Conservation (phyloP, 2,888 invertebrate species). For the Eubasilissa splendida region DNA sequence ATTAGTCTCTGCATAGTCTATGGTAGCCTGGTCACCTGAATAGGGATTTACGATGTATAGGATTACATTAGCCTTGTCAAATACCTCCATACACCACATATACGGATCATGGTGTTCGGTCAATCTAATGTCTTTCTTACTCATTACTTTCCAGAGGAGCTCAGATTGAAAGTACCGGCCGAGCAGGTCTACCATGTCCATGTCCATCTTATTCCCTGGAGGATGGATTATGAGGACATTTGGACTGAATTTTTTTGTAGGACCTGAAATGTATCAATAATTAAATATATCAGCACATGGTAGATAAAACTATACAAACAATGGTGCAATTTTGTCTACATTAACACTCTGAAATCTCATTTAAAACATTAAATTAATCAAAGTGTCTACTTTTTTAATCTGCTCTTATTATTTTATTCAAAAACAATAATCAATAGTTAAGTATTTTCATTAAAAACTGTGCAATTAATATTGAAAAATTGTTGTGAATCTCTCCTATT, state of each 20-base stretch:
- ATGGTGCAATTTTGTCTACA: no score
- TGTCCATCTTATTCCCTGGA: constrained; percentile 42
- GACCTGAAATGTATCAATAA: constrained; percentile 42
- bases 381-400: no score
- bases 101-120: constrained; percentile 54
- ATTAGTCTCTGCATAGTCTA: constrained; percentile 37
- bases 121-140: constrained; percentile 49
- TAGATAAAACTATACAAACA: no score
- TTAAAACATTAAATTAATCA: no score
- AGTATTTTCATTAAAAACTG: no score
- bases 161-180: constrained; percentile 47
- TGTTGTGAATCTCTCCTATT: no score
- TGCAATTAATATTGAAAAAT: no score
- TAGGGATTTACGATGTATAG: constrained; percentile 49
- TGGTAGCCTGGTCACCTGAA: constrained; percentile 20
- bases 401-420: no score
- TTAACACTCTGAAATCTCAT: no score
- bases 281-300: no score
- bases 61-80: constrained; percentile 47
- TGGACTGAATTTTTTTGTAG: constrained; percentile 37
- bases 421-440: no score
- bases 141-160: constrained; percentile 46
- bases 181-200: constrained; percentile 43
- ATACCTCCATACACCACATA: constrained; percentile 53
- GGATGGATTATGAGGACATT: constrained; percentile 54